Evolutionary conservation across 2,113 vertebrate genomes (phyloP).

Genomic region (Hemibagrus wyckioides): DNA sequence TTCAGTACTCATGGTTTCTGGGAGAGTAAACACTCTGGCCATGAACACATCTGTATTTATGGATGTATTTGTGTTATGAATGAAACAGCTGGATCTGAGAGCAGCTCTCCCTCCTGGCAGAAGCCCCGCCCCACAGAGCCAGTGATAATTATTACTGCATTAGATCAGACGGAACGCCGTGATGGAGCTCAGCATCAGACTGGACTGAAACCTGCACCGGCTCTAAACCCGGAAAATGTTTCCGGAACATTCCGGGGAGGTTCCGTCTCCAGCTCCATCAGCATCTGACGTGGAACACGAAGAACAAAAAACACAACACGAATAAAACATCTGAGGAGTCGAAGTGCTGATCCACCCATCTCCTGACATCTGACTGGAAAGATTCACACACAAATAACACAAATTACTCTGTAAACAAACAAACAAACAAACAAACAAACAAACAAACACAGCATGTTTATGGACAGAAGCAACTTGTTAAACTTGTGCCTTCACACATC

Average conservation of each 20-base stretch:
- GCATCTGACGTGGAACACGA: not conserved
- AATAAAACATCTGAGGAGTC: not conserved
- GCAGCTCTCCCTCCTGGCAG: not conserved
- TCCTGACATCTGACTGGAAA: not conserved
- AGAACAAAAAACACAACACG: not conserved
- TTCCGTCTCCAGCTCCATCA: not conserved
- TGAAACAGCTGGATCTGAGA: not conserved
- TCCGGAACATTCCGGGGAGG: not conserved
- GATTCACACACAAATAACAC: too few relatives aligned
- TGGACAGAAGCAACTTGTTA: too few relatives aligned
- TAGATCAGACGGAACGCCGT: not conserved
- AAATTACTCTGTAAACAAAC: too few relatives aligned
- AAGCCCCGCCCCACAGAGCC: not conserved
- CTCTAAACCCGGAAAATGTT: not conserved
- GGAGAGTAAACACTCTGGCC: not conserved
- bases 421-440: too few relatives aligned
- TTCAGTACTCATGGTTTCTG: not conserved
- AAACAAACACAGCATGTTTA: too few relatives aligned
- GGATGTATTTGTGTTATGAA: not conserved
- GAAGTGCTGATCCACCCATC: not conserved
- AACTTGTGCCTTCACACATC: too few relatives aligned
- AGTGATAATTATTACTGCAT: not conserved
- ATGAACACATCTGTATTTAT: not conserved
- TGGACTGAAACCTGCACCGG: not conserved
- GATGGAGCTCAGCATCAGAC: not conserved